These are phyloP conservation scores for Gonioctena quinquepunctata DNA, from an alignment of 1,140 invertebrate species.

Conservation along the genomic window DNA sequence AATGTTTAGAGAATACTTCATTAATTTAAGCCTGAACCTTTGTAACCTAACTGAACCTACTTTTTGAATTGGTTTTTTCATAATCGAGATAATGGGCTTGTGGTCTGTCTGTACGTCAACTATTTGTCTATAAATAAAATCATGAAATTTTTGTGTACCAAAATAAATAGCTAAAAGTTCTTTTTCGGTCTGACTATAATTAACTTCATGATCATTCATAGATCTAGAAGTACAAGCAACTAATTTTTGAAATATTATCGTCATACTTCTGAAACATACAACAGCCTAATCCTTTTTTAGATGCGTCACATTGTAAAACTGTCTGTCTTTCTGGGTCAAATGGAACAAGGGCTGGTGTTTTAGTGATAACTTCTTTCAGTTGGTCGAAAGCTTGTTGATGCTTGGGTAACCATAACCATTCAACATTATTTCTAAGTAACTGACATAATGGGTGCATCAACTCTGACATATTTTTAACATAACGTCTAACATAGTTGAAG, in stretches of 20 bases:
- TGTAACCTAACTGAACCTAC: neutral
- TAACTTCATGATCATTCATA: neutral
- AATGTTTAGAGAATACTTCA: neutral
- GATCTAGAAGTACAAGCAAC: neutral
- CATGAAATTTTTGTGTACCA: neutral
- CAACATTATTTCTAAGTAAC: neutral
- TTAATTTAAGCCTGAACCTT: neutral
- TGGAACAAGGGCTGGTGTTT: neutral
- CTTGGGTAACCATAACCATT: neutral
- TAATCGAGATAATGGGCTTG: neutral
- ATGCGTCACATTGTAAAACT: neutral
- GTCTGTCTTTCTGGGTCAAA: neutral
- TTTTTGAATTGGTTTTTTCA: neutral
- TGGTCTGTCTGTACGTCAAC: neutral
- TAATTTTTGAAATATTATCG: neutral
- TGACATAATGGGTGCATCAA: neutral
- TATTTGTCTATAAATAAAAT: neutral
- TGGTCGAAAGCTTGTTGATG: neutral
- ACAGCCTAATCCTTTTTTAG: neutral
- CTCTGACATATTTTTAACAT: no score
- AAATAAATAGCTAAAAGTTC: neutral
- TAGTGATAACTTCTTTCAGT: neutral
- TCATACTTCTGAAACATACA: neutral
- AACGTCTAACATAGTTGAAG: no score
- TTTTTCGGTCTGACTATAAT: neutral